A percentile compares a stretch with the other conserved stretches of the same genome.
Conservation (phyloP, 2,113 vertebrate species). For the Apaloderma vittatum region DNA sequence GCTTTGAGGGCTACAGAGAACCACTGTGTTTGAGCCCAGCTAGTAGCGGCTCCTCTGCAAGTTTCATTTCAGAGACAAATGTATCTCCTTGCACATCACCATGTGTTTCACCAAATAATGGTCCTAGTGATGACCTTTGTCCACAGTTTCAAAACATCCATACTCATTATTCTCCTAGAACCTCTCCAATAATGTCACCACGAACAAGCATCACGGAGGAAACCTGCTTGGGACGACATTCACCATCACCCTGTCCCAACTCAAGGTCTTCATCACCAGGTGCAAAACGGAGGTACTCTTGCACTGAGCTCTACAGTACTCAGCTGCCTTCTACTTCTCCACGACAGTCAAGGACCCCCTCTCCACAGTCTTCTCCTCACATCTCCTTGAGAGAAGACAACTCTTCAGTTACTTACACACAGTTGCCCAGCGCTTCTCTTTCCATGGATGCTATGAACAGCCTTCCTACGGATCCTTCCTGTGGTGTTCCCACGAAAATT, state of each 20-base stretch:
- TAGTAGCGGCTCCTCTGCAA: conserved; percentile 98
- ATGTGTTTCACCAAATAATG: conserved; percentile 96
- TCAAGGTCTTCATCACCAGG: conserved; percentile 95
- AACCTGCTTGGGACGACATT: conserved; percentile 87
- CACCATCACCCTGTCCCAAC: conserved; percentile 89
- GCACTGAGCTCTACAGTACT: conserved; percentile 87
- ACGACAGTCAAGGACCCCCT: conserved; percentile 92
- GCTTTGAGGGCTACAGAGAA: conserved; percentile 93
- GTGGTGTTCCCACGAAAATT: conserved; percentile 90
- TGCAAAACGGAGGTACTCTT: conserved; percentile 93
- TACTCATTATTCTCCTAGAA: conserved; percentile 92
- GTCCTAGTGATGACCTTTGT: conserved; percentile 92
- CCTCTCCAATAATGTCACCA: conserved; percentile 96
- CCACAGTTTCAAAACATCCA: conserved; percentile 96
- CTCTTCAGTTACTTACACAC: conserved; percentile 68
- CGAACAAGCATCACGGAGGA: conserved; percentile 90
- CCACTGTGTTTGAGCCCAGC: conserved; percentile 97
- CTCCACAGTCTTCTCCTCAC: conserved; percentile 85
- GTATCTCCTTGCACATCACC: conserved; percentile 95
- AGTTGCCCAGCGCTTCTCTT: conserved; percentile 75
- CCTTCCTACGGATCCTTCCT: conserved; percentile 81
- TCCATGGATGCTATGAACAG: conserved; percentile 88
- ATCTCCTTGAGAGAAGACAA: conserved; percentile 79
- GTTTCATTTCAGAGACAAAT: conserved; percentile 97
- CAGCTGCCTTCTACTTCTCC: conserved; percentile 82